A percentile compares a stretch with the other conserved stretches of the same genome.
Conservation (phyloP, 2,113 vertebrate genomes). For the Synodontis membranacea region DNA sequence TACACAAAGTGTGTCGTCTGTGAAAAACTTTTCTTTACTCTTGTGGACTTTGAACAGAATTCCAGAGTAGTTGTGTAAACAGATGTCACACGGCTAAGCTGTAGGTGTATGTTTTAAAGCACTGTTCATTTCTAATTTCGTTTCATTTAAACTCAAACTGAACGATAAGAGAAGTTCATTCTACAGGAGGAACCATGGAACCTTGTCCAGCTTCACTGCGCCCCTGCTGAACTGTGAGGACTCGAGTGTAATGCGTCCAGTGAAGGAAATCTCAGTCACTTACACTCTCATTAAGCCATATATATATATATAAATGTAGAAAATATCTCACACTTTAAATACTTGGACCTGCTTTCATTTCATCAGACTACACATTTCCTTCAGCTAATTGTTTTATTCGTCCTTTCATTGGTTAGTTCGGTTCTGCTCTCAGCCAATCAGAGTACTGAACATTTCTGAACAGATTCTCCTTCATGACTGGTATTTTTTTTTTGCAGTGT, state of each 20-base stretch:
- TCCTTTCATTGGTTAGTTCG: not conserved
- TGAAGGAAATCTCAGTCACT: not conserved
- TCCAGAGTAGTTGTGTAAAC: not conserved
- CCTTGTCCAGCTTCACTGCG: not conserved
- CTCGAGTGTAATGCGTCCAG: not conserved
- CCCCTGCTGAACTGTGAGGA: slow-evolving; percentile 1
- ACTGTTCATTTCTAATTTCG: not conserved
- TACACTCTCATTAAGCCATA: not conserved
- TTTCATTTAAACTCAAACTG: not conserved
- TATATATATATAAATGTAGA: not conserved
- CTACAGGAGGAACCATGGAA: not conserved
- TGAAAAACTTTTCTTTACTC: not conserved
- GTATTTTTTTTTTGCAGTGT: slow-evolving; percentile 7
- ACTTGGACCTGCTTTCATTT: not conserved
- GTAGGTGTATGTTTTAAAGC: not conserved
- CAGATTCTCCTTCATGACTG: not conserved
- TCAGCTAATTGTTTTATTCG: not conserved
- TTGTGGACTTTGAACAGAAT: not conserved
- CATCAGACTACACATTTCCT: not conserved
- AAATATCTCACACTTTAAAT: not conserved
- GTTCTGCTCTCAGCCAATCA: not conserved
- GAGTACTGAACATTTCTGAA: not conserved
- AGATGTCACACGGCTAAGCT: not conserved
- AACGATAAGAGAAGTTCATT: not conserved
- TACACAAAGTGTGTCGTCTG: not conserved